These are phyloP conservation scores for Himalopsyche tibetana DNA, from an alignment of 2,888 invertebrate genomes.

Conservation along the genomic window DNA sequence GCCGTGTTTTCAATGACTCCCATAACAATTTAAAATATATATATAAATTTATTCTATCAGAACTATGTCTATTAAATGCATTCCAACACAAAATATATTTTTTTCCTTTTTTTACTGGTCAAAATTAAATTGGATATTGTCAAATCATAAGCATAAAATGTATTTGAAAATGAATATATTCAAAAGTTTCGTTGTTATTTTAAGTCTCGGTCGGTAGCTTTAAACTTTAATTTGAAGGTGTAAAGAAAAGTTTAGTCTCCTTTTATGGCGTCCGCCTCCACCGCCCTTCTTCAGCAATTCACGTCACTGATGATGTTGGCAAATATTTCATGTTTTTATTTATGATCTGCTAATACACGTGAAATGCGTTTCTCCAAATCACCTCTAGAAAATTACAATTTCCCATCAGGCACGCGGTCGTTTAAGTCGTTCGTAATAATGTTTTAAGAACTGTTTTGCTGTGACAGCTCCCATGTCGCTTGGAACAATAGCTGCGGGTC, in stretches of 20 bases:
- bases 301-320: slow-evolving; percentile 58
- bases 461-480: slow-evolving; percentile 22
- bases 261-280: slow-evolving; percentile 52
- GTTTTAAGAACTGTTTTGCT: slow-evolving; percentile 39
- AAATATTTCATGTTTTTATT: slow-evolving; percentile 65
- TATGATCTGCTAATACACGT: slow-evolving; percentile 65
- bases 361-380: slow-evolving; percentile 61
- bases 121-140: too few species aligned
- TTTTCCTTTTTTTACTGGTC: too few species aligned
- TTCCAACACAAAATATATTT: too few species aligned
- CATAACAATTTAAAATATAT: too few species aligned
- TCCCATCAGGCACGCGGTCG: slow-evolving; percentile 25
- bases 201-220: slow-evolving; percentile 43
- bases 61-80: too few species aligned
- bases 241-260: not conserved
- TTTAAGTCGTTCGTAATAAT: slow-evolving; percentile 25
- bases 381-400: slow-evolving; percentile 28
- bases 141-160: too few species aligned
- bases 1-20: too few species aligned
- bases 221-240: slow-evolving; percentile 32
- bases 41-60: too few species aligned
- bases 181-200: not conserved
- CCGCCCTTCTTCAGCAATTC: slow-evolving; percentile 56
- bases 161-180: not conserved
- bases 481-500: slow-evolving; percentile 52